Percentiles rank a stretch among this genome's conserved stretches.
Conservation (phyloP, 2,797 vertebrate genomes). For the Astyanax mexicanus region DNA sequence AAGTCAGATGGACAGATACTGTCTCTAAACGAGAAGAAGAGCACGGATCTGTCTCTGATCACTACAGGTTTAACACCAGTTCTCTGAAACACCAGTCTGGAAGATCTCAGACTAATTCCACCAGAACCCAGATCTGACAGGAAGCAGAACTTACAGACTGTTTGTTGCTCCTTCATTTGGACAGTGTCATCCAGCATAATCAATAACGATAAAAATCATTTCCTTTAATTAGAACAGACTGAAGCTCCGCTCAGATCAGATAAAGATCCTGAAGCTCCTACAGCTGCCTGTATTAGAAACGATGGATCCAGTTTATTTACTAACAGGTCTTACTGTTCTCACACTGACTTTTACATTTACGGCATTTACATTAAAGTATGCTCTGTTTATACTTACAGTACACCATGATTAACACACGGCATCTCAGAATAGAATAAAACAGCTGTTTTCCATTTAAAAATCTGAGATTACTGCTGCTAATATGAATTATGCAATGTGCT, state of each 20-base stretch:
- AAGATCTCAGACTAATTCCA: background rate
- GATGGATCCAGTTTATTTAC: background rate
- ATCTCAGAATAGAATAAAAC: background rate
- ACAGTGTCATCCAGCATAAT: background rate
- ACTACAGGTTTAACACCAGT: background rate
- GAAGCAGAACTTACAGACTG: background rate
- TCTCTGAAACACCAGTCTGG: background rate
- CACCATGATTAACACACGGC: background rate
- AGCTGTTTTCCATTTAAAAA: background rate
- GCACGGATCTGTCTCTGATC: slow-evolving; percentile 20
- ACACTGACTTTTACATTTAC: no score
- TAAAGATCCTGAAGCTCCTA: background rate
- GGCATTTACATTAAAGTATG: background rate
- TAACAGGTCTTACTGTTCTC: background rate
- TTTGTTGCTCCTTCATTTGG: background rate
- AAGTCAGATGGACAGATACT: slow-evolving; percentile 51
- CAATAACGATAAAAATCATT: background rate
- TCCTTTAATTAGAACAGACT: background rate
- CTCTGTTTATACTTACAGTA: background rate
- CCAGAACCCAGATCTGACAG: background rate
- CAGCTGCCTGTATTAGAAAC: background rate
- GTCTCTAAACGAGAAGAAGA: slow-evolving; percentile 29
- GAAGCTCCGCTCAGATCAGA: no score
- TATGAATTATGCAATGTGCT: slow-evolving; percentile 46
- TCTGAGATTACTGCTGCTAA: slow-evolving; percentile 24